Evolutionary conservation across 2,113 vertebrate species (phyloP).

Genomic region (Pedionomus torquatus): DNA sequence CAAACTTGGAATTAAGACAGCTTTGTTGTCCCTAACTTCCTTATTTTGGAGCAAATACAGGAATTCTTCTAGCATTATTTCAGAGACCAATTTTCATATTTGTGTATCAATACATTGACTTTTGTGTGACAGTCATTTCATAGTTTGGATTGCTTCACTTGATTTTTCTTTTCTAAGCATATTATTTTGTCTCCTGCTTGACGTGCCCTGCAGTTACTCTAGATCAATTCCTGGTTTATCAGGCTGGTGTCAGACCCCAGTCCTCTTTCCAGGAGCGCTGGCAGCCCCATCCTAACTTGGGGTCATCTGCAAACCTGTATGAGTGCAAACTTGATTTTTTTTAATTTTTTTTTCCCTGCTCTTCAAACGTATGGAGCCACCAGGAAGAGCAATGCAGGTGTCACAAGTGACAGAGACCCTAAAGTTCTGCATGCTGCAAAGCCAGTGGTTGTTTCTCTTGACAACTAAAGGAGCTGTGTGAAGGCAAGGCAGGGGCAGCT

Average conservation of each 20-base stretch:
- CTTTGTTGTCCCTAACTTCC: neutral
- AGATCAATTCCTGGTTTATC: neutral
- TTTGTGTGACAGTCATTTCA: neutral
- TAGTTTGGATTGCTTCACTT: neutral
- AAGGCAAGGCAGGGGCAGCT: neutral
- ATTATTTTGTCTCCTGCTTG: neutral
- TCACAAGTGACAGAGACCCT: neutral
- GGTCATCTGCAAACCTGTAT: neutral
- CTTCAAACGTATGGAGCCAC: no score
- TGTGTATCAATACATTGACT: neutral
- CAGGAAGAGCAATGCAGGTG: neutral
- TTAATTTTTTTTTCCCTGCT: neutral
- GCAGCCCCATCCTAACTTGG: neutral
- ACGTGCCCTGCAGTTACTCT: neutral
- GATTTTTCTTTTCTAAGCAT: no score
- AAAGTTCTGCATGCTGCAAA: neutral
- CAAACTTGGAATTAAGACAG: neutral
- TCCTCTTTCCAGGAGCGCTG: neutral
- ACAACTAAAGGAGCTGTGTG: rapidly evolving
- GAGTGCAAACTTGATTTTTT: neutral
- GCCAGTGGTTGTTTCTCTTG: neutral
- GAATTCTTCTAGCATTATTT: no score
- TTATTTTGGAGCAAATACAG: neutral
- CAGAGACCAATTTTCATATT: neutral
- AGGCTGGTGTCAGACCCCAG: neutral